Conservation (phyloP, 2,113 vertebrate genomes). For the Nothocercus nigrocapillus region DNA sequence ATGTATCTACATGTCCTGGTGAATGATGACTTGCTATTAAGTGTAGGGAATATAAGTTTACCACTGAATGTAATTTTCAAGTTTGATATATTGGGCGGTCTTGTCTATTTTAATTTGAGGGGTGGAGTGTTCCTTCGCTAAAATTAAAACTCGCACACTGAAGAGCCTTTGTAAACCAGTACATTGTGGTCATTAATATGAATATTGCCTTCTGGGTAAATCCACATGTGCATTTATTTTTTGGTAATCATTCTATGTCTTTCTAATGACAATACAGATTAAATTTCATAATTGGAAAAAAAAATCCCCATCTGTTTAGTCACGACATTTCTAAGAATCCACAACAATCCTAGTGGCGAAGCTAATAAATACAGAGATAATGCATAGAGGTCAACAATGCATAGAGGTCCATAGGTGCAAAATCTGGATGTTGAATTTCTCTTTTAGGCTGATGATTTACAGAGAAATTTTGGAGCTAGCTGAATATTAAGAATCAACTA, state of each 20-base stretch:
- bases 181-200: not conserved
- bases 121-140: not conserved
- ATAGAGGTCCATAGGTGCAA: not conserved
- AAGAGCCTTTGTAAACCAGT: not conserved
- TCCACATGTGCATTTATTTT: accelerated
- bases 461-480: not conserved
- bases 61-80: not conserved
- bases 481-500: not conserved
- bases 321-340: not conserved
- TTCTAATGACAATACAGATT: not conserved
- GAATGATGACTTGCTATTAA: not conserved
- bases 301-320: accelerated
- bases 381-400: not conserved
- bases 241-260: not conserved
- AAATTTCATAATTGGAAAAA: not conserved
- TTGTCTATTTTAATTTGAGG: not conserved
- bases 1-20: not conserved
- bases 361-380: not conserved
- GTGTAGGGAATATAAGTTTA: not conserved
- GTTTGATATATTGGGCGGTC: not conserved
- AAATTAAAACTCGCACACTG: not conserved
- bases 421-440: not conserved
- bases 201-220: not conserved
- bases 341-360: not conserved
- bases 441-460: not conserved